Conservation (phyloP, 2,797 vertebrate genomes). For the Pempheris klunzingeri region DNA sequence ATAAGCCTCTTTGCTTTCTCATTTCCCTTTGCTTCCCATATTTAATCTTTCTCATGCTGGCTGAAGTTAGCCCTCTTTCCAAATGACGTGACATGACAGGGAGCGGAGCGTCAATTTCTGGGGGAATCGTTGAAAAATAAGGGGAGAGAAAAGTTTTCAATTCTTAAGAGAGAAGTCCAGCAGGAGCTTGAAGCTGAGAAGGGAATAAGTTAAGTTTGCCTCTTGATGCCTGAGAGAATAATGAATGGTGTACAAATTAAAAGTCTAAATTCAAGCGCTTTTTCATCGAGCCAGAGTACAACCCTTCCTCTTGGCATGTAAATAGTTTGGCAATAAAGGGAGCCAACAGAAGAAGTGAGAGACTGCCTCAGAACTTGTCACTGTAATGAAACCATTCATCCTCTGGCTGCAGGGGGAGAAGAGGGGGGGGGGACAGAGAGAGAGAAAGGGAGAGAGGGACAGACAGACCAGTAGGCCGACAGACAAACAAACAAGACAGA, state of each 20-base stretch:
- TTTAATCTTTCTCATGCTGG: slow-evolving; percentile 80
- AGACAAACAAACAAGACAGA: slow-evolving; percentile 73
- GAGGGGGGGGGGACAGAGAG: background rate
- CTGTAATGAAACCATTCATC: slow-evolving; percentile 84
- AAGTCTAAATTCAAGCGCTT: slow-evolving; percentile 77
- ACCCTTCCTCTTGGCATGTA: slow-evolving; percentile 75
- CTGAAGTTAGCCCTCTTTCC: slow-evolving; percentile 69
- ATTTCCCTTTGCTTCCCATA: slow-evolving; percentile 79
- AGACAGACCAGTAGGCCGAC: slow-evolving; percentile 48
- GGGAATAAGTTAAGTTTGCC: slow-evolving; percentile 52
- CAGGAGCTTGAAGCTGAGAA: slow-evolving; percentile 28
- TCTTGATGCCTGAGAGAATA: slow-evolving; percentile 65
- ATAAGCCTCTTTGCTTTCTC: slow-evolving; percentile 85
- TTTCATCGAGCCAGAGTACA: slow-evolving; percentile 71
- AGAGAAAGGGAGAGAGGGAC: slow-evolving; percentile 17
- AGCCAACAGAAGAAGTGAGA: slow-evolving; percentile 71
- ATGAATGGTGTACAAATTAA: slow-evolving; percentile 78
- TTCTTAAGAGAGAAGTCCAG: slow-evolving; percentile 7
- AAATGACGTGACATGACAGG: slow-evolving; percentile 48
- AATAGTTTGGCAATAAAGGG: slow-evolving; percentile 78
- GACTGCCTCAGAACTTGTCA: slow-evolving; percentile 77
- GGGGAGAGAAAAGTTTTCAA: slow-evolving; percentile 49
- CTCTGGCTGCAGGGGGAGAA: slow-evolving; percentile 59
- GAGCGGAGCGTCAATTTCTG: slow-evolving; percentile 36
- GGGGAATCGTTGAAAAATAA: slow-evolving; percentile 34